Evolutionary conservation across 2,797 vertebrate genomes (phyloP).

Genomic region (Holocentrus rufus): DNA sequence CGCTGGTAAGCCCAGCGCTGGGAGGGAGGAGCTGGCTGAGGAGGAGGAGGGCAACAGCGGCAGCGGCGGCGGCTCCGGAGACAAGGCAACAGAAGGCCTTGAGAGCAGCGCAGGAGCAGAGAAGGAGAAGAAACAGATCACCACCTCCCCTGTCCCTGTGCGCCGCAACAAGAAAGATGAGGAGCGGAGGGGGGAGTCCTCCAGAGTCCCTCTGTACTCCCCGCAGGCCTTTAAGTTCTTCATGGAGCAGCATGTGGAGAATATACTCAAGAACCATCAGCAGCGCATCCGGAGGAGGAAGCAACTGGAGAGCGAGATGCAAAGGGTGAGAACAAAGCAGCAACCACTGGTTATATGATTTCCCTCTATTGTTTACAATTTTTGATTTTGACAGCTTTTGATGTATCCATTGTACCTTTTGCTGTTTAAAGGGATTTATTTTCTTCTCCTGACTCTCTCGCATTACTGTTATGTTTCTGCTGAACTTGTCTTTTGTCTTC

Average conservation of each 20-base stretch:
- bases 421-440: neutral
- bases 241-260: conserved; percentile 99
- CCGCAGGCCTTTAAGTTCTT: conserved; percentile 99
- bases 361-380: neutral
- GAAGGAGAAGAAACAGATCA: conserved; percentile 97
- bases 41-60: conserved; percentile 84
- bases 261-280: conserved; percentile 97
- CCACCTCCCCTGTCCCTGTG: conserved; percentile 95
- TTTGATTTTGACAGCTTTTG: neutral
- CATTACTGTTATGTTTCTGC: too few species aligned
- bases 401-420: neutral
- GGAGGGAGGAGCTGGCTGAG: conserved; percentile 85
- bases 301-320: conserved; percentile 98
- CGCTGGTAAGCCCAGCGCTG: conserved; percentile 75
- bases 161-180: conserved; percentile 94
- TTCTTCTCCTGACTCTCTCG: neutral
- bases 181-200: conserved; percentile 89
- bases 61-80: conserved; percentile 53
- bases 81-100: conserved; percentile 64
- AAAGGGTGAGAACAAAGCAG: conserved; percentile 95
- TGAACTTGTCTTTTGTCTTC: too few species aligned
- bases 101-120: conserved; percentile 77
- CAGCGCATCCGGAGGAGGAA: conserved; percentile 93
- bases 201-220: conserved; percentile 91
- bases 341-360: neutral